phyloP scores from a whole-genome alignment of 2,797 vertebrate genomes.

The Pipistrellus nathusii region DNA sequence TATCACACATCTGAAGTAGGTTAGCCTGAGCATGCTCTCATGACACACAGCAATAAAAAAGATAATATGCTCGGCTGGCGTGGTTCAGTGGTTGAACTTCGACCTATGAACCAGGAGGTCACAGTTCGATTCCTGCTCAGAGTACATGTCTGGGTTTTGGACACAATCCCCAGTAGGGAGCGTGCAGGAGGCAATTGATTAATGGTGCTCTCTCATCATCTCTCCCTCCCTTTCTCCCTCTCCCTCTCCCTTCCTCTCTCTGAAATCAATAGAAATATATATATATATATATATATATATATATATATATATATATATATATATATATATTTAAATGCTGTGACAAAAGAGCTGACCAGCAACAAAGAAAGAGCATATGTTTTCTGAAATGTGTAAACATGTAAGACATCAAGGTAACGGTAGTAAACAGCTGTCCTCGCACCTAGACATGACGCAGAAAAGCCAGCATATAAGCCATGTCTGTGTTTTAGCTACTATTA shows the following conservation, averaged over 20 bases:
- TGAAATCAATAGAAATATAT: too few relatives aligned
- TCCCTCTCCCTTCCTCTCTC: too few relatives aligned
- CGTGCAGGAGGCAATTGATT: too few relatives aligned
- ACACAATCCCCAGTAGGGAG: too few relatives aligned
- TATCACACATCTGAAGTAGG: not conserved
- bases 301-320: too few relatives aligned
- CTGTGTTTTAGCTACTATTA: not conserved
- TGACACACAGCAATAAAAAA: conserved; percentile 17
- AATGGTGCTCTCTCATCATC: too few relatives aligned
- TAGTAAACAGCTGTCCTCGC: not conserved
- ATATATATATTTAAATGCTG: not conserved
- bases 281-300: too few relatives aligned
- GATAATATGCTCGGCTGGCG: not conserved
- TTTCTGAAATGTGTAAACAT: conserved; percentile 18
- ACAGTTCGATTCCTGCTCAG: too few relatives aligned
- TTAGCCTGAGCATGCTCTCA: not conserved
- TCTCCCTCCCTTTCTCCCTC: too few relatives aligned
- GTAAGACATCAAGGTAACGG: not conserved
- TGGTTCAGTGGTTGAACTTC: too few relatives aligned
- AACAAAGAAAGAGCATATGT: not conserved
- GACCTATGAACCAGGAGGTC: too few relatives aligned
- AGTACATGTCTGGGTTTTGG: too few relatives aligned
- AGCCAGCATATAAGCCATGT: not conserved
- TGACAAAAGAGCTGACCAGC: not conserved
- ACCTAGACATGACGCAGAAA: not conserved